phyloP scores from a whole-genome alignment of 2,113 vertebrate genomes.

The Calidris pygmaea region DNA sequence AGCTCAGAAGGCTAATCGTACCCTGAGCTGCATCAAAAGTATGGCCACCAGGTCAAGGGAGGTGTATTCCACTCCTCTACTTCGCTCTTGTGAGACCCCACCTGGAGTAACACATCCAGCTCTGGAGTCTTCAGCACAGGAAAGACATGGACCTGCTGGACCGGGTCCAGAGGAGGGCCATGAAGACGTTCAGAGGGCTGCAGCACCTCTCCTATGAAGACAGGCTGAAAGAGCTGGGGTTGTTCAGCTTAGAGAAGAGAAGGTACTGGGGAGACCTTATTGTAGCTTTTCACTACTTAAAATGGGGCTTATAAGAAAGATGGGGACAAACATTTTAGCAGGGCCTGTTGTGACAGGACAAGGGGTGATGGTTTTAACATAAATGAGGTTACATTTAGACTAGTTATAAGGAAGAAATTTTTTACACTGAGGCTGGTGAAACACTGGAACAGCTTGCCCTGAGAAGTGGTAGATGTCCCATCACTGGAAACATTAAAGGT shows the following conservation, averaged over 20 bases:
- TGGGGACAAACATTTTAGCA: background rate
- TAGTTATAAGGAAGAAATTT: background rate
- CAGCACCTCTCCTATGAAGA: background rate
- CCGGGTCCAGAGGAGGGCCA: background rate
- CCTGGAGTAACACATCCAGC: background rate
- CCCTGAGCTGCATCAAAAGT: background rate
- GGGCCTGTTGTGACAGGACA: background rate
- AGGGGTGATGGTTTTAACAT: background rate
- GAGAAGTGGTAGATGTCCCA: background rate
- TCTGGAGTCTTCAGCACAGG: background rate
- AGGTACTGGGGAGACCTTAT: background rate
- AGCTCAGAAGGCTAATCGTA: background rate
- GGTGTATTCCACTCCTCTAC: background rate
- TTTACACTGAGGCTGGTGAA: background rate
- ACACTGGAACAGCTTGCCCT: background rate
- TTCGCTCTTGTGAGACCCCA: background rate
- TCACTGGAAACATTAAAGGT: background rate
- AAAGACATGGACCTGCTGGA: background rate
- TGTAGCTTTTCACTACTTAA: background rate
- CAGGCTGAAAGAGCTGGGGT: background rate
- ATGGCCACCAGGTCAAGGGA: background rate
- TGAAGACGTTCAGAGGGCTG: background rate
- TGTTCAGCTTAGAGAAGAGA: background rate
- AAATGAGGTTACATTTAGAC: background rate
- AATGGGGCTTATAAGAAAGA: background rate